phyloP scores from a whole-genome alignment of 2,797 vertebrate species.

The Rousettus madagascariensis region DNA sequence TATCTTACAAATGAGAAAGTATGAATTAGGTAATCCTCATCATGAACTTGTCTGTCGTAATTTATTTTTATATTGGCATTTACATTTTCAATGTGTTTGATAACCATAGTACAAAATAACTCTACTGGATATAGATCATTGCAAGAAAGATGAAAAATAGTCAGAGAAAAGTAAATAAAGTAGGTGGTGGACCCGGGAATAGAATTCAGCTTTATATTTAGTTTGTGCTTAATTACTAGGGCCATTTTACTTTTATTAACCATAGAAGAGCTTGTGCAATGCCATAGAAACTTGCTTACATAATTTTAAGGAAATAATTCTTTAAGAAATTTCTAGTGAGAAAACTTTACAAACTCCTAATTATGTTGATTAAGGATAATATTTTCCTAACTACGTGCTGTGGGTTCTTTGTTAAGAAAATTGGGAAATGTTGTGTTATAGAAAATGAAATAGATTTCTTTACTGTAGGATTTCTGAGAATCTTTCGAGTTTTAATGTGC shows the following conservation, averaged over 20 bases:
- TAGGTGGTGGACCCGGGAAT: background rate
- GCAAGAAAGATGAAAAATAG: background rate
- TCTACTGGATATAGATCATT: background rate
- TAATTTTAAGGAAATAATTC: background rate
- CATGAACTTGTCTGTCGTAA: background rate
- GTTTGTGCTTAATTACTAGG: background rate
- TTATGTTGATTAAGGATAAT: constrained; percentile 40
- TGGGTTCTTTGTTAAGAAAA: constrained; percentile 37
- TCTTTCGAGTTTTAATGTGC: background rate
- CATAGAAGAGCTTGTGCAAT: background rate
- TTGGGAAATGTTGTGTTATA: background rate
- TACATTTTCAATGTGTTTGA: background rate
- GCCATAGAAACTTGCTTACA: background rate
- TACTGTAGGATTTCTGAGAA: background rate
- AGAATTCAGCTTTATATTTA: background rate
- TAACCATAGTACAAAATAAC: background rate
- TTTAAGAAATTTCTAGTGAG: constrained; percentile 21
- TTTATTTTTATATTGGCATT: background rate
- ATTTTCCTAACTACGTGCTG: constrained; percentile 38
- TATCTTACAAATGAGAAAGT: background rate
- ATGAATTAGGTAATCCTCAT: background rate
- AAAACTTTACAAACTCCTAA: constrained; percentile 31
- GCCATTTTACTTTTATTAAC: background rate
- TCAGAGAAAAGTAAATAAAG: background rate
- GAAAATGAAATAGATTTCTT: constrained; percentile 32